These are phyloP conservation scores for Xanthostigma xanthostigma DNA, from an alignment of 2,888 invertebrate genomes.

Conservation along the genomic window DNA sequence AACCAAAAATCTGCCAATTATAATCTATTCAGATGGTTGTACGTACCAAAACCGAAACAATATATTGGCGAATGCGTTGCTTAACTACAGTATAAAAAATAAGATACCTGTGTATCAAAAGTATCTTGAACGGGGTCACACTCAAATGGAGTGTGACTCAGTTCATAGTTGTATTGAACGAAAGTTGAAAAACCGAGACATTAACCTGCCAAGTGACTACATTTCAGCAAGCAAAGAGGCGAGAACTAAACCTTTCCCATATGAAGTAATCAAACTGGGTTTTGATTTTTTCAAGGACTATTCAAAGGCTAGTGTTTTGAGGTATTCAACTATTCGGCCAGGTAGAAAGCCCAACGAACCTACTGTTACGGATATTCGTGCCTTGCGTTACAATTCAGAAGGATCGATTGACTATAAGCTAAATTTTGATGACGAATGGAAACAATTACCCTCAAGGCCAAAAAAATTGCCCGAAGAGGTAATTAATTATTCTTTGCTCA, in stretches of 20 bases:
- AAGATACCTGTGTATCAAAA: conserved; percentile 14
- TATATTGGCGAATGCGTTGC: conserved; percentile 17
- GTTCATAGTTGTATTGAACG: conserved; percentile 20
- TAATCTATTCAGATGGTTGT: conserved; percentile 16
- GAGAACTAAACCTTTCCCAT: conserved; percentile 8
- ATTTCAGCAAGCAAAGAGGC: conserved; percentile 10
- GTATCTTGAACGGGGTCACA: conserved; percentile 19
- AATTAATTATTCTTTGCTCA: too few species aligned
- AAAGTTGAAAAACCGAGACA: conserved; percentile 10
- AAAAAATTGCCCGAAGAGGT: not conserved
- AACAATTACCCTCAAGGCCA: conserved; percentile 2
- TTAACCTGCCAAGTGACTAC: conserved; percentile 15
- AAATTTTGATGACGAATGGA: conserved; percentile 5
- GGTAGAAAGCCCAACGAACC: too few species aligned
- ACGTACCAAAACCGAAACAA: conserved; percentile 17
- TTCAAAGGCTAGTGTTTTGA: not conserved
- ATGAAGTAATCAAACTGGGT: conserved; percentile 7
- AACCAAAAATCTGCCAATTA: conserved; percentile 2
- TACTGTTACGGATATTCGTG: conserved; percentile 7
- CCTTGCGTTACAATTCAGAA: conserved; percentile 1
- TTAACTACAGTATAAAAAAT: conserved; percentile 13
- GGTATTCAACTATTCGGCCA: too few species aligned
- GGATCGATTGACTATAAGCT: conserved; percentile 4
- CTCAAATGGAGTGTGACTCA: conserved; percentile 23
- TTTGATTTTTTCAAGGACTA: conserved; percentile 7